Evolutionary conservation across 2,888 invertebrate species (phyloP).

Genomic region (Pseudanteris insignis): DNA sequence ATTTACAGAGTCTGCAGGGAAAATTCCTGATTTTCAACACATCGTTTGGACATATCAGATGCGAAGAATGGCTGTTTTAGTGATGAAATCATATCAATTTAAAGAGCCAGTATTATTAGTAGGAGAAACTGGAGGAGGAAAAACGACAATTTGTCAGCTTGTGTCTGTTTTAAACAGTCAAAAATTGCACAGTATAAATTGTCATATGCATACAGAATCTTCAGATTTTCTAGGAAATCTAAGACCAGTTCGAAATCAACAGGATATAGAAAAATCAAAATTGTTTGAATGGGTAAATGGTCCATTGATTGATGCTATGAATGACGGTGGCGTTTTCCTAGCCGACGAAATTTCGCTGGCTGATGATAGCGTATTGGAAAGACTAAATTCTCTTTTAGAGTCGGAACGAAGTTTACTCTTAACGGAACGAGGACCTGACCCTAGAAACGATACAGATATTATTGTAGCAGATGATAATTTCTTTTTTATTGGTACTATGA

Average conservation of each 20-base stretch:
- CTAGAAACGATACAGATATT: conserved; percentile 65
- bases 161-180: conserved; percentile 76
- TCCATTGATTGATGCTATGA: conserved; percentile 91
- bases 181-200: conserved; percentile 85
- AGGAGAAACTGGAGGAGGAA: conserved; percentile 98
- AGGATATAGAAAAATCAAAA: conserved; percentile 68
- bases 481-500: conserved; percentile 96
- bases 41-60: conserved; percentile 96
- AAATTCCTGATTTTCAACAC: conserved; percentile 73
- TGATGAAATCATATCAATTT: conserved; percentile 86
- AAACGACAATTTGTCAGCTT: conserved; percentile 94
- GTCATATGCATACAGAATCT: conserved; percentile 98
- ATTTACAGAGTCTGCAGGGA: conserved; percentile 61
- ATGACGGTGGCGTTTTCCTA: conserved; percentile 85
- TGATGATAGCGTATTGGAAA: conserved; percentile 96
- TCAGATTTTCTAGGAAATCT: conserved; percentile 97
- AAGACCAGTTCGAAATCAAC: conserved; percentile 81
- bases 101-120: conserved; percentile 94
- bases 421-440: conserved; percentile 83
- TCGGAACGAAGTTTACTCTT: conserved; percentile 90
- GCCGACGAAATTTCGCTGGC: conserved; percentile 99
- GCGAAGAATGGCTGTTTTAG: conserved; percentile 80
- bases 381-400: conserved; percentile 94
- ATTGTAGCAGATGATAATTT: conserved; percentile 79
- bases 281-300: conserved; percentile 99